Base-by-base conservation (phyloP, 1,140 invertebrate genomes). In the Calycopis cecrops region DNA sequence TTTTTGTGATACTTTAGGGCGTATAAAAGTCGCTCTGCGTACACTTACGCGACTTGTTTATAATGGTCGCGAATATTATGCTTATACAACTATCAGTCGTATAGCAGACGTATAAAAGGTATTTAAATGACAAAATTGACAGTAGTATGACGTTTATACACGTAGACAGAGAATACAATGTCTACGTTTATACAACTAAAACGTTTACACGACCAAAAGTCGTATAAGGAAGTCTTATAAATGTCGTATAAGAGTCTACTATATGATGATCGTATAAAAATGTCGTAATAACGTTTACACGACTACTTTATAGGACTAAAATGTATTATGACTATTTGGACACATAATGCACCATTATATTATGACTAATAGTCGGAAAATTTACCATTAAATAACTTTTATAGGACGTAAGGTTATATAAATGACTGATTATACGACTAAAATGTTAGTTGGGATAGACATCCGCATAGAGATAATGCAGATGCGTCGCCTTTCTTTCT, bases 131-230 rank as follows among this genome's bases (percentile, higher is more conserved):
- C 21, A 14, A 49, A 12, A 34, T 34, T 34, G 9, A 49, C 28
- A 49, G 21, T 49, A 34, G 2, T 12, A 49, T 49, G 11, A 34
- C 48, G 48, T 34, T 49, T 33, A 49, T 14, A 49, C 48, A 34
- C n/a, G n/a, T n/a, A n/a, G n/a, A n/a, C n/a, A n/a, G n/a, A n/a
- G n/a, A n/a, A n/a, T n/a, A n/a, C n/a, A n/a, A n/a, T n/a, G n/a
- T n/a, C n/a, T n/a, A 34, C 48, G 48, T 34, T 49, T 33, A 49
- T 14, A 49, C 48, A 34, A 49, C 14, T 11, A 49, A 49, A 49
- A 49, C 48, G 21, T 49, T 49, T 49, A 49, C 48, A 49, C 28
- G 48, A 49, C 48, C 21, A 49, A 38, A 38, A 49, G 48, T 49
- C 34, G 48, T 49, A 14, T 49, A 49, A 7, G 48, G 11, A 34